Conservation (phyloP, 2,113 vertebrate genomes). For the Upupa epops region DNA sequence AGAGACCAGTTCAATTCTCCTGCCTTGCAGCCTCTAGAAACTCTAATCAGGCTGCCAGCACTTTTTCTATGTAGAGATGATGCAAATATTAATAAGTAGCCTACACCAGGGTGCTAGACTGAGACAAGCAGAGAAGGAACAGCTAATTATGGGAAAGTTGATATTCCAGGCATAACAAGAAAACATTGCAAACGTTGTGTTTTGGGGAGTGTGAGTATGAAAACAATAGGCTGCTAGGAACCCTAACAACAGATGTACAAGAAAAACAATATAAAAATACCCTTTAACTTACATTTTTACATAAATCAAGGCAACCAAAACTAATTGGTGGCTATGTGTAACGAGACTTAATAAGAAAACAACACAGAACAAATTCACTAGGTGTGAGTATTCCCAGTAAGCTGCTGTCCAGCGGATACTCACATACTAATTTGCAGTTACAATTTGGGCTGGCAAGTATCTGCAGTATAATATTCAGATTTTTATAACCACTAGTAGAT, state of each 20-base stretch:
- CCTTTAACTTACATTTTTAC: neutral
- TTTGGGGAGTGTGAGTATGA: neutral
- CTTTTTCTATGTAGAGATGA: neutral
- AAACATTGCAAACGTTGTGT: neutral
- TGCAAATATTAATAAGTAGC: neutral
- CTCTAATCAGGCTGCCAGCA: neutral
- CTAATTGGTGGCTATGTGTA: neutral
- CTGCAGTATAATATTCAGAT: neutral
- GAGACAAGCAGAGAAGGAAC: neutral
- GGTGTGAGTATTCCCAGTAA: neutral
- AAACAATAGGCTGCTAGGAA: neutral
- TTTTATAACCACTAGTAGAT: neutral
- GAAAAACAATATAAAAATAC: neutral
- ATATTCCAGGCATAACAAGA: neutral
- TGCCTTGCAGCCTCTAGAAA: neutral
- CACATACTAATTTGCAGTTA: neutral
- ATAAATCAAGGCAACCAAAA: neutral
- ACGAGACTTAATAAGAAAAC: neutral
- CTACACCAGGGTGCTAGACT: neutral
- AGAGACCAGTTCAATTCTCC: neutral
- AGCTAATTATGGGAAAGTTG: neutral
- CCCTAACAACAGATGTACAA: neutral
- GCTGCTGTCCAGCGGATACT: neutral
- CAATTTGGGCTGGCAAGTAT: neutral
- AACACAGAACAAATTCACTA: neutral